These are phyloP conservation scores for Choloepus didactylus DNA, from an alignment of 2,797 vertebrate genomes.

Conservation along the genomic window DNA sequence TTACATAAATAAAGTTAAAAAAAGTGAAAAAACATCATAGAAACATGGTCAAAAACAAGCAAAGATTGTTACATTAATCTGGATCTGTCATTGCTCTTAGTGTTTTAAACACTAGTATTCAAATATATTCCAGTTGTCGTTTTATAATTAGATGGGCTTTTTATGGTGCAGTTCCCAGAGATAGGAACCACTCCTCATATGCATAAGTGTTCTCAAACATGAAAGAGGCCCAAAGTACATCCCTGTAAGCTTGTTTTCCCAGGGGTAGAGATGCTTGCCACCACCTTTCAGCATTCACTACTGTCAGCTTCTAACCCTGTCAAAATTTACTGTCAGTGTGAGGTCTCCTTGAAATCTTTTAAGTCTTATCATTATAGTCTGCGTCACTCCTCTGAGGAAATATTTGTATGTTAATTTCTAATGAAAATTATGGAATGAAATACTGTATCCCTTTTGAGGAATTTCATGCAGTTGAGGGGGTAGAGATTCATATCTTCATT, in stretches of 20 bases:
- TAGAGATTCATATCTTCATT: neutral
- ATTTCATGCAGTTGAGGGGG: neutral
- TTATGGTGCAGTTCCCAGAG: neutral
- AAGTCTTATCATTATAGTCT: slow-evolving; percentile 17
- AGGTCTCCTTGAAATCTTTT: slow-evolving; percentile 13
- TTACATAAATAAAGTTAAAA: too few relatives aligned
- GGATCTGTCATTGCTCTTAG: neutral
- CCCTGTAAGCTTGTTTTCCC: neutral
- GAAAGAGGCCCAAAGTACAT: neutral
- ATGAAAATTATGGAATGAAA: slow-evolving; percentile 31
- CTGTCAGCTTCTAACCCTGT: neutral
- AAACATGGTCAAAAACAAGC: neutral
- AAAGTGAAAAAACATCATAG: neutral
- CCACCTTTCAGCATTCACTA: neutral
- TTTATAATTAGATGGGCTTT: neutral
- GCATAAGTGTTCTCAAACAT: neutral
- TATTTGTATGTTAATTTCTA: slow-evolving; percentile 37
- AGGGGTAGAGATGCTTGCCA: neutral
- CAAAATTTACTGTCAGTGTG: slow-evolving; percentile 46
- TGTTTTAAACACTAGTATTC: neutral
- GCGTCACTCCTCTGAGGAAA: neutral
- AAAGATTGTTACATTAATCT: neutral
- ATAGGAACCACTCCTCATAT: neutral
- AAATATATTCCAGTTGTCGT: neutral
- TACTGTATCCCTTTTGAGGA: neutral